phyloP scores from a whole-genome alignment of 1,140 invertebrate genomes.

The Papilio xuthus region DNA sequence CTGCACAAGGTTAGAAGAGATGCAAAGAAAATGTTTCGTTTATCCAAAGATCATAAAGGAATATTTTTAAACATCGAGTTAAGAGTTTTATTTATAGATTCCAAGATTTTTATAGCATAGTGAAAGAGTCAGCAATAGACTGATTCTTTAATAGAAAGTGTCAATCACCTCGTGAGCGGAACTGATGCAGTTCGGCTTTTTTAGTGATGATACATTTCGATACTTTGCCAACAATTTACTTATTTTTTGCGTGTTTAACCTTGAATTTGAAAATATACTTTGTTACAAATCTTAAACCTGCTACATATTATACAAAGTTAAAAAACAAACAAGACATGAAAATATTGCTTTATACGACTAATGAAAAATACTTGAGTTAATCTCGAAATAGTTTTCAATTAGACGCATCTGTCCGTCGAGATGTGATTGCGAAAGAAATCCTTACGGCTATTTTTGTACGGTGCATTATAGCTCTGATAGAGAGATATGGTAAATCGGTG shows the following conservation, averaged over 20 bases:
- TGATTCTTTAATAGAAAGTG: slow-evolving; percentile 15
- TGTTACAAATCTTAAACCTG: too few relatives aligned
- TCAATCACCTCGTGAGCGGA: slow-evolving; percentile 15
- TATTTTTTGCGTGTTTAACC: too few relatives aligned
- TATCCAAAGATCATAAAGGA: not conserved
- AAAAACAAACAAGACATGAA: not conserved
- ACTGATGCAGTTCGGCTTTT: not conserved
- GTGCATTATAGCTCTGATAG: slow-evolving; percentile 46
- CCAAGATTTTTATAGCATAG: not conserved
- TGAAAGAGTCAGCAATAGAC: slow-evolving; percentile 3
- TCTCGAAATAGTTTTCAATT: slow-evolving; percentile 29
- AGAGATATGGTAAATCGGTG: slow-evolving; percentile 51
- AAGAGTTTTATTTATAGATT: slow-evolving; percentile 8
- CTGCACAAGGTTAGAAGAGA: not conserved
- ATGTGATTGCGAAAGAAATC: slow-evolving; percentile 16
- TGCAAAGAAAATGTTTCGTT: not conserved
- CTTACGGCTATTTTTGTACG: not conserved
- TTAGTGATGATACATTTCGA: not conserved
- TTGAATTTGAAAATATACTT: too few relatives aligned
- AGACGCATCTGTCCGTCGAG: not conserved
- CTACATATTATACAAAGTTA: too few relatives aligned
- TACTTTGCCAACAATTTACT: not conserved
- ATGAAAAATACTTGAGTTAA: not conserved
- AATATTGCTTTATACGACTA: not conserved
- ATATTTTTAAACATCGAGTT: not conserved